Evolutionary conservation across 1,140 invertebrate genomes (phyloP), one percentile per base, ranked within the genome.

Genomic region (Bombus difficillimus): DNA sequence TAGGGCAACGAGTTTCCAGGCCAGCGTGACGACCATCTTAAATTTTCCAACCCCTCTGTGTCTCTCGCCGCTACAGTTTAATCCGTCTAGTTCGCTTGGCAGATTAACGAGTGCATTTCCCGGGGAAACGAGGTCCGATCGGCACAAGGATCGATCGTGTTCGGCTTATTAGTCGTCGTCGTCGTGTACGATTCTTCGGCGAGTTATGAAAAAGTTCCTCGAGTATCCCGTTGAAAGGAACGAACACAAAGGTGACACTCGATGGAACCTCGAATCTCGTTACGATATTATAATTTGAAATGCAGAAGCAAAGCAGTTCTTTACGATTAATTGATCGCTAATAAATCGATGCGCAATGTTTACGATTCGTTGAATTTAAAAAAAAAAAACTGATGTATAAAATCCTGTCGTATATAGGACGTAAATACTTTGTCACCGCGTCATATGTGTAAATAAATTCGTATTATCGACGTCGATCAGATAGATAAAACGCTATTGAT

Each of bases 1-100:
- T 89, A 73, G 73, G 85, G 85, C 77, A 90, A 90, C 89, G 89
- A 86, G 77, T 89, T 87, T 90, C 86, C 75, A 80, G 88, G 81
- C 68, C 66, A 78, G 37, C 39, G 62, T 86, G 64, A 77, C 34
- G 74, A 57, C 15, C 39, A 34, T 79, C 77, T 79, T 79, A 68
- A 64, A 66, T 79, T 71, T 57, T 32, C 62, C 79, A 59, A 18
- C 66, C 64, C 64, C 64, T 18, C 59, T 43, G 37, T 77, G 25
- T 41, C 25, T n/a, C 34, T 22, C 22, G 25, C 15, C 22, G 25
- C 15, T 41, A 28, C 47, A 25, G 37, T 81, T 81, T 81, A 71
- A 81, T 81, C 43, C 68, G 34, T 10, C 68, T 53, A 18, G 43
- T 72, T 71, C 64, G 13, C 10, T 32, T 25, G 68, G 28, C 66